Percentiles rank a stretch among this genome's conserved stretches.
Evolutionary conservation across 2,888 invertebrate genomes (phyloP).

Genomic region (Eudasyphora cyanicolor): DNA sequence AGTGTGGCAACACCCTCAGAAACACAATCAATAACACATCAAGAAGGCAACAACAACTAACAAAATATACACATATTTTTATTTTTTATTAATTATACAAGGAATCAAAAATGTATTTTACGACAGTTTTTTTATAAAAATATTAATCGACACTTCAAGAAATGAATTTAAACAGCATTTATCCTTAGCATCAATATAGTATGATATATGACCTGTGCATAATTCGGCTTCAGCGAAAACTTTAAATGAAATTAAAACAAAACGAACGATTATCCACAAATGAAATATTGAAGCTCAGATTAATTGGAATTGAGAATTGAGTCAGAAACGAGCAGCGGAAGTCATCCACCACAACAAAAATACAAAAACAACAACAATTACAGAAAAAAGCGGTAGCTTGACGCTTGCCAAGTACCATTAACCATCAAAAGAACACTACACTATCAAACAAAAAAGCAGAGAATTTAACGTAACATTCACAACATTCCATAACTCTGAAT

Average conservation of each 20-base stretch:
- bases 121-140: background rate
- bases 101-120: conserved; percentile 36
- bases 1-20: no score
- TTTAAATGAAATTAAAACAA: background rate
- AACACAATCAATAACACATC: no score
- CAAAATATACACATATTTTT: conserved; percentile 29
- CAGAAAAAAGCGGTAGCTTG: background rate
- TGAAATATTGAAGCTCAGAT: conserved; percentile 20
- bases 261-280: background rate
- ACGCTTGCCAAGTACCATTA: background rate
- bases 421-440: background rate
- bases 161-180: conserved; percentile 7
- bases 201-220: background rate
- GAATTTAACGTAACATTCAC: conserved; percentile 48
- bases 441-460: no score
- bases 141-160: background rate
- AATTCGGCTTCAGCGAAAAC: conserved; percentile 13
- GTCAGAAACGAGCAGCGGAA: conserved; percentile 40
- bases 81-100: conserved; percentile 32
- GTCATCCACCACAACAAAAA: conserved; percentile 19
- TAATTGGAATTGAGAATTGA: conserved; percentile 49
- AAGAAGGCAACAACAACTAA: conserved; percentile 5
- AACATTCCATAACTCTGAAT: conserved; percentile 57
- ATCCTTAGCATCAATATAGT: background rate
- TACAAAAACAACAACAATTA: conserved; percentile 29